These are phyloP conservation scores for Tetragonula carbonaria DNA, from an alignment of 2,888 invertebrate genomes.

Conservation along the genomic window DNA sequence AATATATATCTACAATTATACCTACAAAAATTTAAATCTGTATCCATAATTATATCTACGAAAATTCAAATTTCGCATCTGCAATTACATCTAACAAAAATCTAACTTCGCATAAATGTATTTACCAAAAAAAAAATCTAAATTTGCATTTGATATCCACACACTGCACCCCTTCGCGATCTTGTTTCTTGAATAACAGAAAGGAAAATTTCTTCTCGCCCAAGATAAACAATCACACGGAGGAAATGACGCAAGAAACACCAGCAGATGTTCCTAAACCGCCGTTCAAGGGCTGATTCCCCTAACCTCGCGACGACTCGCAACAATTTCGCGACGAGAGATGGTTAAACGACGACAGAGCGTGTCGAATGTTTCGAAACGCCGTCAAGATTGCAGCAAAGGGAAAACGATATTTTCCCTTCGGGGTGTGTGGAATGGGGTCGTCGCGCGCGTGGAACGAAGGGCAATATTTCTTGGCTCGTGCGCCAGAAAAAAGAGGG, in stretches of 20 bases:
- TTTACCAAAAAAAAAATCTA: background rate
- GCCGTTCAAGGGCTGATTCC: conserved; percentile 5
- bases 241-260: background rate
- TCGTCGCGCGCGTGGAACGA: background rate
- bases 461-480: conserved; percentile 47
- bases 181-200: no score
- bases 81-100: background rate
- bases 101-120: background rate
- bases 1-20: no score
- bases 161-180: no score
- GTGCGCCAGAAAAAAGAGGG: conserved; percentile 26
- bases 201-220: background rate
- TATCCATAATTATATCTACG: no score
- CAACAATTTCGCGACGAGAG: background rate
- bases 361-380: conserved; percentile 31
- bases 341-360: conserved; percentile 13
- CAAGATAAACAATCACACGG: background rate
- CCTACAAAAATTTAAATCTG: no score
- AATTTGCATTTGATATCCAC: background rate
- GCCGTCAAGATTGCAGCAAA: conserved; percentile 27
- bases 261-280: background rate
- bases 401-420: conserved; percentile 46
- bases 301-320: background rate
- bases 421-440: conserved; percentile 1
- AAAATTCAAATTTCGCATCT: background rate